Conservation (phyloP, 2,113 vertebrate genomes). For the Ellobius talpinus region DNA sequence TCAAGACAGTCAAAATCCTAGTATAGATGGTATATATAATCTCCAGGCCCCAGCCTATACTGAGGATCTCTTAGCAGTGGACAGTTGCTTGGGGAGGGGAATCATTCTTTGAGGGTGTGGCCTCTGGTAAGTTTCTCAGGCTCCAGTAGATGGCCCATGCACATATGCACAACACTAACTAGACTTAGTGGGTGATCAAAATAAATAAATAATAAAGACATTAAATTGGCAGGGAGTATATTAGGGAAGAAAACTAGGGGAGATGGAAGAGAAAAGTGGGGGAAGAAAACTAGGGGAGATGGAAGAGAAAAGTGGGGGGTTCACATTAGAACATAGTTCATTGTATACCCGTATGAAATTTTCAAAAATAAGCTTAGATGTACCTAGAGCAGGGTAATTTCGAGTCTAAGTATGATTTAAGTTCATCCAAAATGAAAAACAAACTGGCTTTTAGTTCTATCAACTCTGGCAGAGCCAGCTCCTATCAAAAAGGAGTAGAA, state of each 20-base stretch:
- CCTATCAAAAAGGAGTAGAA: not conserved
- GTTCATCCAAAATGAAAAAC: constrained; percentile 43
- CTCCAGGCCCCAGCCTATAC: not conserved
- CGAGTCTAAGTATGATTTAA: constrained; percentile 23
- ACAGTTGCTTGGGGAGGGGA: not conserved
- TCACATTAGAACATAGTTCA: not conserved
- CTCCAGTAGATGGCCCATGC: not conserved
- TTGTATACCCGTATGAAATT: not conserved
- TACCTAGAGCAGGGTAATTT: not conserved
- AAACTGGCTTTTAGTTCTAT: constrained; percentile 25
- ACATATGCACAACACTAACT: not conserved
- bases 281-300: not conserved
- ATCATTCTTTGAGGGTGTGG: not conserved
- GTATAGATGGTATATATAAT: too few species aligned
- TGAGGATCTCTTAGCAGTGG: not conserved
- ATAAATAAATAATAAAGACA: not conserved
- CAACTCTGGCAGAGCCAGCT: constrained; percentile 12
- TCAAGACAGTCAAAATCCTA: not conserved
- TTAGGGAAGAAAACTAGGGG: not conserved
- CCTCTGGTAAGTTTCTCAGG: not conserved
- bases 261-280: not conserved
- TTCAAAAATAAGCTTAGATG: not conserved
- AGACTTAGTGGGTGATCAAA: not conserved
- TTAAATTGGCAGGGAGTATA: not conserved
- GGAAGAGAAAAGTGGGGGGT: not conserved